phyloP scores from a whole-genome alignment of 2,113 vertebrate species.

The Caloenas nicobarica region DNA sequence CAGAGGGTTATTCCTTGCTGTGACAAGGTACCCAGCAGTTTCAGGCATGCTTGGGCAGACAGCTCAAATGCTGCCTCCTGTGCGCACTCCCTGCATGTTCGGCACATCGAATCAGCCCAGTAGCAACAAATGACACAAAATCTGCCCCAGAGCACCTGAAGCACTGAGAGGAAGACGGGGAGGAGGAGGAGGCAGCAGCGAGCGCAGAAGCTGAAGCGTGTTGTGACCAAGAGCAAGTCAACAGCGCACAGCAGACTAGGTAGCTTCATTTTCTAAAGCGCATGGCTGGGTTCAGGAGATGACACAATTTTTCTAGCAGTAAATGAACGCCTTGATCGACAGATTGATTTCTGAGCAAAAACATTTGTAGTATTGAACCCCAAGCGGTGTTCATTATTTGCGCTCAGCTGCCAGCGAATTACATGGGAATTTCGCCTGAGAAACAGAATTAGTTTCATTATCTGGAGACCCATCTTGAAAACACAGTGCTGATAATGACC shows the following conservation, averaged over 20 bases:
- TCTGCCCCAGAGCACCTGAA: not conserved
- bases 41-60: not conserved
- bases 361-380: not conserved
- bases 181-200: not conserved
- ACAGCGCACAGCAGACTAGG: accelerated
- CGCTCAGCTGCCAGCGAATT: accelerated
- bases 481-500: not conserved
- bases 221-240: accelerated
- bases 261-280: not conserved
- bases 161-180: not conserved
- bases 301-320: not conserved
- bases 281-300: not conserved
- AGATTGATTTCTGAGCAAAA: not conserved
- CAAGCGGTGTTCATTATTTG: accelerated
- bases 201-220: accelerated
- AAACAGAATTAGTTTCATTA: not conserved
- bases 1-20: not conserved
- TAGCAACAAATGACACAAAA: not conserved
- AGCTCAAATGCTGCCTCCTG: not conserved
- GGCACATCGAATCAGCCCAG: not conserved
- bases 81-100: accelerated
- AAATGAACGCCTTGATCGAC: not conserved
- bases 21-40: not conserved
- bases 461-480: not conserved
- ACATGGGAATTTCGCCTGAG: not conserved